Evolutionary conservation across 2,113 vertebrate species (phyloP).

Genomic region (Nibea coibor): DNA sequence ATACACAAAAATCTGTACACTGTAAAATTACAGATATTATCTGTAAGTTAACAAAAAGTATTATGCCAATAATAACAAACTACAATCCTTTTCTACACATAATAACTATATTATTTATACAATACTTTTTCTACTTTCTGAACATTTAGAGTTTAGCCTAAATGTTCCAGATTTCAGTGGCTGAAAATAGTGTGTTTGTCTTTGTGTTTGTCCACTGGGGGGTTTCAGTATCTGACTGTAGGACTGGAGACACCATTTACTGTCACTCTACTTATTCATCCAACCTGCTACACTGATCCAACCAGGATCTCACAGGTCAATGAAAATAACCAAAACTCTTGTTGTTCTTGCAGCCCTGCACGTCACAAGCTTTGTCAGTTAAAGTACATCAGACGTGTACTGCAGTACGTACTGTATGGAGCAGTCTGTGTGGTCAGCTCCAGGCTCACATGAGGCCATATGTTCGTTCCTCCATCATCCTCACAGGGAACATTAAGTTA

Average conservation of each 20-base stretch:
- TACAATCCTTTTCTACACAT: too few species aligned
- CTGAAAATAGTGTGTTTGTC: background rate
- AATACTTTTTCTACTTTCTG: too few species aligned
- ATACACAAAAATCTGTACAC: too few species aligned
- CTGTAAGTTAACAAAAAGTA: too few species aligned
- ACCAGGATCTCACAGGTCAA: background rate
- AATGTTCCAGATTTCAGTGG: background rate
- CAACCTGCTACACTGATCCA: background rate
- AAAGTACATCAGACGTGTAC: background rate
- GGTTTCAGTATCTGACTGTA: background rate
- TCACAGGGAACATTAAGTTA: slow-evolving; percentile 87
- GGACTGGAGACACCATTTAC: background rate
- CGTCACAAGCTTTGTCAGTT: background rate
- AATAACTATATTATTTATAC: too few species aligned
- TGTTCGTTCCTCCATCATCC: slow-evolving; percentile 74
- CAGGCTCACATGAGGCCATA: slow-evolving; percentile 86
- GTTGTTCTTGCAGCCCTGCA: background rate
- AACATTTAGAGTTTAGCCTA: background rate
- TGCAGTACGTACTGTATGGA: background rate
- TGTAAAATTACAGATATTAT: too few species aligned
- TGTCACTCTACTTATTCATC: background rate
- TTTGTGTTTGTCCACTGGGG: background rate
- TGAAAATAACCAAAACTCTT: background rate
- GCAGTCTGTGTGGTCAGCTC: slow-evolving; percentile 84
- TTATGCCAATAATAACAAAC: too few species aligned